Evolutionary conservation across 2,888 invertebrate genomes (phyloP).

Genomic region (Scotopteryx bipunctaria): DNA sequence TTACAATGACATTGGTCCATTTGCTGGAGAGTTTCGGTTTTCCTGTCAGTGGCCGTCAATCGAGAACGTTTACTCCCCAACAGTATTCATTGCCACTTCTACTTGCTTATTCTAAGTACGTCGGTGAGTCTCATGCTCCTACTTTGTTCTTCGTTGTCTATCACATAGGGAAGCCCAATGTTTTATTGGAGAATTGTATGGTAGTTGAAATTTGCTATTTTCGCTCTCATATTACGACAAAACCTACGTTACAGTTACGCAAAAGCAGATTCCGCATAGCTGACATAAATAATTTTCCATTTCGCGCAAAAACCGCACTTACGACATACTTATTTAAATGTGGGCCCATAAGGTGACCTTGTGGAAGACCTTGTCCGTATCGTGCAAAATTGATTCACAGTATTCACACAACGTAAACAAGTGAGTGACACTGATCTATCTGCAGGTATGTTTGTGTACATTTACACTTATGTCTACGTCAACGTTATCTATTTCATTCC

Average conservation of each 20-base stretch:
- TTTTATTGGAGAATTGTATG: too few relatives aligned
- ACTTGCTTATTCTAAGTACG: too few relatives aligned
- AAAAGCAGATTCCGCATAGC: constrained; percentile 4
- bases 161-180: too few relatives aligned
- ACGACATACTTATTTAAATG: constrained; percentile 11
- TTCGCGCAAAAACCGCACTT: constrained; percentile 1
- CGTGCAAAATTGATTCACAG: constrained; percentile 37
- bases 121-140: too few relatives aligned
- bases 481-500: constrained; percentile 31
- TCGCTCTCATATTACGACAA: background rate
- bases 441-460: constrained; percentile 16
- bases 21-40: too few relatives aligned
- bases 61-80: too few relatives aligned
- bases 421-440: constrained; percentile 28
- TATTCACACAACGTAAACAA: constrained; percentile 31
- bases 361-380: constrained; percentile 32
- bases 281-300: constrained; percentile 8
- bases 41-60: too few relatives aligned
- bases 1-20: too few relatives aligned
- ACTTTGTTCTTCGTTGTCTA: too few relatives aligned
- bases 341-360: constrained; percentile 25
- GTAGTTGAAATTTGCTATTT: background rate
- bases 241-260: background rate
- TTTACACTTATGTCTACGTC: constrained; percentile 1
- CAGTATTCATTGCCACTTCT: too few relatives aligned